A percentile compares a stretch with the other conserved stretches of the same genome.
Conservation (phyloP, 2,888 invertebrate species). For the Orthosia incerta region DNA sequence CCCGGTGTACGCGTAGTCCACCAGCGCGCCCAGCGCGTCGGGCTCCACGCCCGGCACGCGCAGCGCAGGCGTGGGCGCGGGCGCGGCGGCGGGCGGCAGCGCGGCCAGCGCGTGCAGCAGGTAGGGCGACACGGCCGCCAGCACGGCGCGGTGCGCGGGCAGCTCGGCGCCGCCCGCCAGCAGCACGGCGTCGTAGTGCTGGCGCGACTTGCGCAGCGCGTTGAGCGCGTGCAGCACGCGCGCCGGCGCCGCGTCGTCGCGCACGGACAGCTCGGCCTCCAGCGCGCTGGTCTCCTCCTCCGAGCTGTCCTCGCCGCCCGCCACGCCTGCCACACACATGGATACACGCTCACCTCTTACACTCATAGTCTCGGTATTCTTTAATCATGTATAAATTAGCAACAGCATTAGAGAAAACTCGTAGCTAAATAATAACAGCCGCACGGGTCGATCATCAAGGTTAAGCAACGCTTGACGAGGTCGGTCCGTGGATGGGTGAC, state of each 20-base stretch:
- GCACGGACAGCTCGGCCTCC: constrained; percentile 88
- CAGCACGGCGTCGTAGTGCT: constrained; percentile 96
- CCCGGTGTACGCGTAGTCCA: constrained; percentile 93
- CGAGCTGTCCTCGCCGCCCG: constrained; percentile 76
- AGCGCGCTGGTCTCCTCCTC: constrained; percentile 74
- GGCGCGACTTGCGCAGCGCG: constrained; percentile 95
- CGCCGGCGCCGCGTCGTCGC: constrained; percentile 91
- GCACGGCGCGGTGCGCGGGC: constrained; percentile 94
- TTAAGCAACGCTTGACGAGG: too few relatives aligned
- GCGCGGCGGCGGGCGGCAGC: constrained; percentile 70
- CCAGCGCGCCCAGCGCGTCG: constrained; percentile 91
- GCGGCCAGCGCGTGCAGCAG: constrained; percentile 93
- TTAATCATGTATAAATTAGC: too few relatives aligned
- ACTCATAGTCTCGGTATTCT: too few relatives aligned
- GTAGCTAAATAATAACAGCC: too few relatives aligned
- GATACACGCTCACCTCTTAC: too few relatives aligned
- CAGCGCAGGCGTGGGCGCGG: constrained; percentile 69
- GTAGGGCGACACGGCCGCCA: constrained; percentile 95
- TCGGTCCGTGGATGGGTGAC: too few relatives aligned
- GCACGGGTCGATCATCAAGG: too few relatives aligned
- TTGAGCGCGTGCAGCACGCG: constrained; percentile 93
- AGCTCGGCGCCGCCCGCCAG: constrained; percentile 92
- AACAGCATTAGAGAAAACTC: not conserved
- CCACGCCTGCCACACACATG: constrained; percentile 44
- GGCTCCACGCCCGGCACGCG: constrained; percentile 72